Evolutionary conservation across 2,797 vertebrate genomes (phyloP).

Genomic region (Avahi laniger): DNA sequence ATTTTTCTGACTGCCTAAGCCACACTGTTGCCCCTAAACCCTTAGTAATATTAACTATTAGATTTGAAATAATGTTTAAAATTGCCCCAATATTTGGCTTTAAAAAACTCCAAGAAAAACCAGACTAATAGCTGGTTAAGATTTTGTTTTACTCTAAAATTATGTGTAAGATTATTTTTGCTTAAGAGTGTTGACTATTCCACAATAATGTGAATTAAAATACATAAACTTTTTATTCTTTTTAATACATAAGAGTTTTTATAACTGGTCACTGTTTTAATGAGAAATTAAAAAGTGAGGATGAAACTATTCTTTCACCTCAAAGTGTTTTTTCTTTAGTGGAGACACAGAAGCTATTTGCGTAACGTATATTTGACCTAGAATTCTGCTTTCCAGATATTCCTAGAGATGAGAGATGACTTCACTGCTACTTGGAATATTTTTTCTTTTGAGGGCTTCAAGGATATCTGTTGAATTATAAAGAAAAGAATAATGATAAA

Average conservation of each 20-base stretch:
- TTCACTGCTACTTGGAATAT: neutral
- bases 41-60: neutral
- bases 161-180: neutral
- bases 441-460: neutral
- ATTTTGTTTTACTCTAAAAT: neutral
- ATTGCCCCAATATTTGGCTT: neutral
- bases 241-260: neutral
- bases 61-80: neutral
- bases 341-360: neutral
- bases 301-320: neutral
- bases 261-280: neutral
- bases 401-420: neutral
- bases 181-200: neutral
- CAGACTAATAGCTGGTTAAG: neutral
- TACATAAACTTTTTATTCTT: neutral
- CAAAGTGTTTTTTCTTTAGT: neutral
- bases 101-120: neutral
- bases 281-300: conserved; percentile 18
- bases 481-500: neutral
- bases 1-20: neutral
- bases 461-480: neutral
- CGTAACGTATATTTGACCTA: neutral
- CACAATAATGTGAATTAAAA: conserved; percentile 8
- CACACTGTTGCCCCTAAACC: neutral
- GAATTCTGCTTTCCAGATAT: conserved; percentile 27